Evolutionary conservation across 1,140 invertebrate species (phyloP).

Genomic region (Bombus superbus): DNA sequence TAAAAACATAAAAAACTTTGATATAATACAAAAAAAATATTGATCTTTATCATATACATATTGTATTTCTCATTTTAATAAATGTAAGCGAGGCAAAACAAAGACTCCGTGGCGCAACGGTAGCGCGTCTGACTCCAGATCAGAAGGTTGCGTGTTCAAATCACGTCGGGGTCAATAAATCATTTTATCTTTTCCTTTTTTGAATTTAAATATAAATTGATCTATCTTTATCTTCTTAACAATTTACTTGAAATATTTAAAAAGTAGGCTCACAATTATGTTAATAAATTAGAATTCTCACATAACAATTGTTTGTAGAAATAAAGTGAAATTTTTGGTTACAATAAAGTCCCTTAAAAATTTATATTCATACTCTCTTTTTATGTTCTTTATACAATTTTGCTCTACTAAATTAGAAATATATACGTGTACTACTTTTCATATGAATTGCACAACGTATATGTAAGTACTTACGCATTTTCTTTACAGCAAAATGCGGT

Average conservation of each 20-base stretch:
- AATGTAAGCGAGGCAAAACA: not conserved
- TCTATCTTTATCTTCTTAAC: not conserved
- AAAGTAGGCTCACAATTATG: not conserved
- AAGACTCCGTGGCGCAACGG: slow-evolving; percentile 97
- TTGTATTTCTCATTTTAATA: not conserved
- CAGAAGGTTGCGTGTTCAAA: slow-evolving; percentile 99
- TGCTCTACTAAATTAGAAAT: not conserved
- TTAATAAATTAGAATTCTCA: not conserved
- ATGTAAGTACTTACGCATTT: slow-evolving; percentile 21
- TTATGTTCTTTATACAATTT: not conserved
- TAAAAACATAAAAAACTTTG: not conserved
- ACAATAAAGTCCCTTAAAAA: not conserved
- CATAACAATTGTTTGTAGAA: not conserved
- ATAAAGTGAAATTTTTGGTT: not conserved
- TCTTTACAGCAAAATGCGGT: slow-evolving; percentile 53
- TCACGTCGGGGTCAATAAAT: slow-evolving; percentile 94
- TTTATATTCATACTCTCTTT: not conserved
- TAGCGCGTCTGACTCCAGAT: slow-evolving; percentile 99
- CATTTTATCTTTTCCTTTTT: not conserved
- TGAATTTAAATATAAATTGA: not conserved
- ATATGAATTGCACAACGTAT: not conserved
- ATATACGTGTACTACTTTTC: not conserved
- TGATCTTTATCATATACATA: not conserved
- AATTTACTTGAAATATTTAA: not conserved
- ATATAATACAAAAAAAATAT: not conserved